Evolutionary conservation across 2,797 vertebrate genomes (phyloP).

Genomic region (Pseudocheirus occidentalis): DNA sequence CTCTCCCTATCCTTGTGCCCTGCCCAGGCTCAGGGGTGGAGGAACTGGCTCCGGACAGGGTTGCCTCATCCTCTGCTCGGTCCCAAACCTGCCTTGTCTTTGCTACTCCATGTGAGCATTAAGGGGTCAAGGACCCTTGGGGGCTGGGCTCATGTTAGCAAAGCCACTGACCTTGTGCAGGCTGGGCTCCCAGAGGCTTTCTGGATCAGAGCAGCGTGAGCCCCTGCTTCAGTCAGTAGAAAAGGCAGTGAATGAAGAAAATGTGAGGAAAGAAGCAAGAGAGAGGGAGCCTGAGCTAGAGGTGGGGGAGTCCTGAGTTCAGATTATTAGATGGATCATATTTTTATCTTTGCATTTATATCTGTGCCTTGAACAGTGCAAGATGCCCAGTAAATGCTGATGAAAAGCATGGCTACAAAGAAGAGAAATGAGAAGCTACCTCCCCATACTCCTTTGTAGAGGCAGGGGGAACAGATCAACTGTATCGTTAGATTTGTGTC

Average conservation of each 20-base stretch:
- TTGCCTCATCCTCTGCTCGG: background rate
- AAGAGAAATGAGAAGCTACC: background rate
- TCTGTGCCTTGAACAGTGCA: background rate
- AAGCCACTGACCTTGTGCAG: background rate
- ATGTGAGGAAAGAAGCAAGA: background rate
- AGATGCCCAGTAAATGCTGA: background rate
- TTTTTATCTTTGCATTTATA: background rate
- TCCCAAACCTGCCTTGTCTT: background rate
- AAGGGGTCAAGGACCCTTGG: background rate
- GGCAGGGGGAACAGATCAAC: background rate
- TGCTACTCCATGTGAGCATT: background rate
- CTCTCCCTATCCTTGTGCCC: background rate
- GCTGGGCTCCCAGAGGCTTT: background rate
- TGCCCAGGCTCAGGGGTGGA: background rate
- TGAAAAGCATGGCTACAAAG: background rate
- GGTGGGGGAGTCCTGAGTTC: background rate
- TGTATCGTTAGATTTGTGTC: background rate
- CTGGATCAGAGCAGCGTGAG: background rate
- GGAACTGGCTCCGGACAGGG: background rate
- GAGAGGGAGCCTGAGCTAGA: background rate
- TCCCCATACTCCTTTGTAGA: background rate
- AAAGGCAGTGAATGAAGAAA: background rate
- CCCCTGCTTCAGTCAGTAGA: background rate
- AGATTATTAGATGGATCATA: background rate
- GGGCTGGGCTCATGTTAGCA: background rate